Percentiles rank a stretch among this genome's conserved stretches.
Evolutionary conservation across 2,888 invertebrate genomes (phyloP).

Genomic region (Machimus rusticus): DNA sequence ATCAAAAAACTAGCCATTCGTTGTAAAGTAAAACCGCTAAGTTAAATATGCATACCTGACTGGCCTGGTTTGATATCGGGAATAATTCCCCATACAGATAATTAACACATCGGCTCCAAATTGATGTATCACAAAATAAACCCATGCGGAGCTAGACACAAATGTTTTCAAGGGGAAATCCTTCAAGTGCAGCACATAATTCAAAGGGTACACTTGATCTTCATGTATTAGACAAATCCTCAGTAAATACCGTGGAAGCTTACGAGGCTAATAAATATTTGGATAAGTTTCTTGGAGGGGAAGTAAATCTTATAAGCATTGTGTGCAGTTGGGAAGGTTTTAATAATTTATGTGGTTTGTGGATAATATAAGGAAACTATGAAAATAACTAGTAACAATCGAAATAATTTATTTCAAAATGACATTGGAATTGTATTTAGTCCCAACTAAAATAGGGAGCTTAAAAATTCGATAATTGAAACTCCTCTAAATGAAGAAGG

Average conservation of each 20-base stretch:
- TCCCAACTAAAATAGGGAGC: conserved; percentile 28
- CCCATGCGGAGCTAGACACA: not conserved
- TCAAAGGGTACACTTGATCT: not conserved
- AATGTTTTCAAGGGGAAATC: too few species aligned
- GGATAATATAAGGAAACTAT: not conserved
- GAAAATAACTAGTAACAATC: conserved; percentile 18
- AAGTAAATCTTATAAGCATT: too few species aligned
- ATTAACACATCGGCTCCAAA: too few species aligned
- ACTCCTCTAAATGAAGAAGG: conserved; percentile 17
- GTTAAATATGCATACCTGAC: not conserved
- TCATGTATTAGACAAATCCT: not conserved
- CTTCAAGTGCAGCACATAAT: too few species aligned
- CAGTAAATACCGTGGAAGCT: not conserved
- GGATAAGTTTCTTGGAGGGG: not conserved
- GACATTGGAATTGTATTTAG: conserved; percentile 7
- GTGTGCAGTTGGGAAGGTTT: too few species aligned
- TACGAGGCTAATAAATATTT: not conserved
- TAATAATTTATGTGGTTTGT: too few species aligned
- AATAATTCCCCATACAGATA: not conserved
- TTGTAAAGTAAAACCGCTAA: not conserved
- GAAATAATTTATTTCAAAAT: conserved; percentile 40
- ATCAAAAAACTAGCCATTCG: too few species aligned
- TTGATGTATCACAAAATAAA: not conserved
- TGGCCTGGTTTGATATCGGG: not conserved
- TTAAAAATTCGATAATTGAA: conserved; percentile 22